A percentile compares a stretch with the other conserved stretches of the same genome.
Conservation (phyloP, 1,140 invertebrate species). For the Vanessa atalanta region DNA sequence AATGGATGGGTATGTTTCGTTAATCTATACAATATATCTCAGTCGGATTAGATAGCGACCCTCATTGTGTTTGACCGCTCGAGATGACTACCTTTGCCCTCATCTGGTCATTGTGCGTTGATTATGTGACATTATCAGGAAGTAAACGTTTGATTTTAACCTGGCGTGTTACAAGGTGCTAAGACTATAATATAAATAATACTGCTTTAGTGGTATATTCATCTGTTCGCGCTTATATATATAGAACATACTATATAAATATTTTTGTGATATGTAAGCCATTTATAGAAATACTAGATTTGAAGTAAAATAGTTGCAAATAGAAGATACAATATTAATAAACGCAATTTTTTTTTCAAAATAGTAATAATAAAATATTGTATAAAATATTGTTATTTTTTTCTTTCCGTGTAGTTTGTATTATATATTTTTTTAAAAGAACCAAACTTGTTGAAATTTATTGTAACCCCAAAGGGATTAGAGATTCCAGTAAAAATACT, state of each 20-base stretch:
- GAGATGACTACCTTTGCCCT: constrained; percentile 27
- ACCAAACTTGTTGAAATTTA: neutral
- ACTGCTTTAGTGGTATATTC: neutral
- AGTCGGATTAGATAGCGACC: constrained; percentile 28
- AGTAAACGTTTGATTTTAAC: neutral
- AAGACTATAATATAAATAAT: neutral
- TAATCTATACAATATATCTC: constrained; percentile 19
- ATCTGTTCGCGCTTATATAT: no score
- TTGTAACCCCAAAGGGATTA: neutral
- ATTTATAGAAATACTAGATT: no score
- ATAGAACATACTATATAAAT: no score
- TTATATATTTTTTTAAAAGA: no score
- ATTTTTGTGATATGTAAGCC: no score
- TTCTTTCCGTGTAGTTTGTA: no score
- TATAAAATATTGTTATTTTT: no score
- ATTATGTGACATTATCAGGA: neutral
- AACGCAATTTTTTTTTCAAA: no score
- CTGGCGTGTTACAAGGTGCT: neutral
- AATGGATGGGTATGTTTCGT: constrained; percentile 11
- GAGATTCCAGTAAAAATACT: neutral
- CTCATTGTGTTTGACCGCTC: constrained; percentile 33
- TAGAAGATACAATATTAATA: no score
- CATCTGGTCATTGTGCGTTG: constrained; percentile 2
- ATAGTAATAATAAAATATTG: no score
- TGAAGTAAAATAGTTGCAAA: no score